phyloP scores from a whole-genome alignment of 2,888 invertebrate genomes.

The Melipona beecheii region DNA sequence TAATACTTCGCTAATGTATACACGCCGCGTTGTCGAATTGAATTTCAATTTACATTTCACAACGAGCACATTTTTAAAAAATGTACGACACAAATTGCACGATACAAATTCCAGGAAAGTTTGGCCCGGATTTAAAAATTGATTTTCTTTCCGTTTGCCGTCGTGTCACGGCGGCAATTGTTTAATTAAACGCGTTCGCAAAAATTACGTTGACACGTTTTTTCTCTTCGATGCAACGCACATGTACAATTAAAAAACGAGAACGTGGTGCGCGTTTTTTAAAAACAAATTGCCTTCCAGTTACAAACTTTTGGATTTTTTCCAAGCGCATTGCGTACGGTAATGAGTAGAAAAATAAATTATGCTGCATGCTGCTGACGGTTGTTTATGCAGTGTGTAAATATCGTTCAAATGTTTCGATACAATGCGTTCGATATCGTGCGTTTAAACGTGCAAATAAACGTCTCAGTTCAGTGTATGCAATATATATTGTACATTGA shows the following conservation, averaged over 20 bases:
- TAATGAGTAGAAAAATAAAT: not conserved
- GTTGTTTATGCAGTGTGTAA: too few relatives aligned
- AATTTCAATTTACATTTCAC: not conserved
- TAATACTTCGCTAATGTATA: not conserved
- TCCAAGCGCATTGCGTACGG: too few relatives aligned
- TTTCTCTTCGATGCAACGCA: not conserved
- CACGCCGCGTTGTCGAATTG: too few relatives aligned
- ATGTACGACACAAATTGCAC: not conserved
- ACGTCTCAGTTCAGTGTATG: not conserved
- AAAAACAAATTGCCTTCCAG: not conserved
- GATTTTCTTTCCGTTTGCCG: too few relatives aligned
- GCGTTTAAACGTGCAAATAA: not conserved
- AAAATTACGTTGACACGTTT: not conserved
- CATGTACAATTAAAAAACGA: not conserved
- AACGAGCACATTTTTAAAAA: not conserved
- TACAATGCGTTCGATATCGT: too few relatives aligned
- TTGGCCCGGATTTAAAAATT: not conserved
- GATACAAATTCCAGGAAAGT: not conserved
- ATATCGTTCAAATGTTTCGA: not conserved
- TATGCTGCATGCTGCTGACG: too few relatives aligned
- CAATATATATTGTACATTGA: too few relatives aligned
- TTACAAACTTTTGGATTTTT: not conserved
- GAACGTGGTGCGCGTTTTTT: not conserved
- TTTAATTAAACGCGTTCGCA: not conserved
- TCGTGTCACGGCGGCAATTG: too few relatives aligned